These are phyloP conservation scores for Lanius ludovicianus DNA, from an alignment of 2,113 vertebrate species.

Conservation along the genomic window DNA sequence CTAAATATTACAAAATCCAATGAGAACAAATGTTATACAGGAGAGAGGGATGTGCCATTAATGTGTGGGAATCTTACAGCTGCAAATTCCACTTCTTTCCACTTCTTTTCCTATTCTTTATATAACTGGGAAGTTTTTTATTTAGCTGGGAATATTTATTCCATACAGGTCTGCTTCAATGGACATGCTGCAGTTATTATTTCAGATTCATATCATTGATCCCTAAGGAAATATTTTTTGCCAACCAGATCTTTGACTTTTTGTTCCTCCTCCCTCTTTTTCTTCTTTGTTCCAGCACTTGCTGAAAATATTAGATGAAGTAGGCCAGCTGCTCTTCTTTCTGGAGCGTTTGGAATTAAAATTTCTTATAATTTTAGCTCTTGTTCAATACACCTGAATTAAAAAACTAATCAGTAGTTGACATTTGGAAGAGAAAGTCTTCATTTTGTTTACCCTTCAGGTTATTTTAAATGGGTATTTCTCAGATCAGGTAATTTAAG, in stretches of 20 bases:
- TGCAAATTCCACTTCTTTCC: neutral
- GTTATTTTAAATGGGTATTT: neutral
- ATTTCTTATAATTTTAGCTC: neutral
- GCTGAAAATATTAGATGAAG: neutral
- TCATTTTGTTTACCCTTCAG: neutral
- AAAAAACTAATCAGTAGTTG: neutral
- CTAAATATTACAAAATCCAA: neutral
- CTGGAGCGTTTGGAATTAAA: neutral
- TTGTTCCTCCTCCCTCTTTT: rapidly evolving
- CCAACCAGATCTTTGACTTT: neutral
- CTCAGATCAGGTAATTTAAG: neutral
- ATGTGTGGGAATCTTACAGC: neutral
- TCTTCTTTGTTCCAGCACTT: neutral
- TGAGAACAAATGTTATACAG: neutral
- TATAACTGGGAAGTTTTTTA: neutral
- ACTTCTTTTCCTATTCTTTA: neutral
- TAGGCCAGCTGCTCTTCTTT: neutral
- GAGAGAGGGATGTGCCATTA: neutral
- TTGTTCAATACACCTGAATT: neutral
- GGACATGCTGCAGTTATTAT: neutral
- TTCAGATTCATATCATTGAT: neutral
- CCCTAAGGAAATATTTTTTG: neutral
- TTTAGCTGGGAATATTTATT: neutral
- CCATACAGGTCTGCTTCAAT: neutral
- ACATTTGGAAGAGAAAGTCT: neutral